Percentiles rank a stretch among this genome's conserved stretches.
These are phyloP conservation scores for Drosophila aff. DNA, from an alignment of 1,140 invertebrate genomes.

Conservation along the genomic window DNA sequence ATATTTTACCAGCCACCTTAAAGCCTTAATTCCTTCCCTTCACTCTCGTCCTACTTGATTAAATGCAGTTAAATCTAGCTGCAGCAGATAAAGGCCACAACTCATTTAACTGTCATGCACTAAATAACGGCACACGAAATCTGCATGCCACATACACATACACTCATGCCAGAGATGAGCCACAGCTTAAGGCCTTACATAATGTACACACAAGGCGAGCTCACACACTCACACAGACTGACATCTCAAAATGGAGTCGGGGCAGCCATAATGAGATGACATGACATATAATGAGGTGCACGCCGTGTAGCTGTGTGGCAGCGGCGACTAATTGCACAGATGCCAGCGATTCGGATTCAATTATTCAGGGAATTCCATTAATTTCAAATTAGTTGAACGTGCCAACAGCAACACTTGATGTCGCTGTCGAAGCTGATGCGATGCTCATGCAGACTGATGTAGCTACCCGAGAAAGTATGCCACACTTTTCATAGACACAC, in stretches of 20 bases:
- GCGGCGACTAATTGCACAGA: constrained; percentile 63
- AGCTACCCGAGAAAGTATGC: background rate
- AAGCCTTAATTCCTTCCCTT: constrained; percentile 4
- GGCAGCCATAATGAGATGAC: constrained; percentile 75
- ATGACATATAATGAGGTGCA: constrained; percentile 80
- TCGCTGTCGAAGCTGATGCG: background rate
- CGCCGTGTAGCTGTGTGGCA: constrained; percentile 51
- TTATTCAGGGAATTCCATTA: constrained; percentile 84
- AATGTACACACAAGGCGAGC: constrained; percentile 30
- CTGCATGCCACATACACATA: constrained; percentile 45
- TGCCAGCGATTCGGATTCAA: constrained; percentile 79
- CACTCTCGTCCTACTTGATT: constrained; percentile 53
- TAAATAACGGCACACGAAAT: constrained; percentile 77
- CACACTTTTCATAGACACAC: constrained; percentile 12
- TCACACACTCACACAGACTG: background rate
- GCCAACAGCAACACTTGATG: constrained; percentile 74
- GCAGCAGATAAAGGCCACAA: constrained; percentile 56
- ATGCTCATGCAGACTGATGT: constrained; percentile 2
- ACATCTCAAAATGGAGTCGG: constrained; percentile 25
- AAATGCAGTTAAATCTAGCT: constrained; percentile 61
- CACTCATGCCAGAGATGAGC: constrained; percentile 21
- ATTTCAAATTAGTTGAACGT: constrained; percentile 81
- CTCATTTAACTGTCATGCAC: constrained; percentile 82
- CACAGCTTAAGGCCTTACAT: constrained; percentile 65
- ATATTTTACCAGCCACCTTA: background rate